Conservation (phyloP, 1,140 invertebrate species). For the Drosophila ambigua region DNA sequence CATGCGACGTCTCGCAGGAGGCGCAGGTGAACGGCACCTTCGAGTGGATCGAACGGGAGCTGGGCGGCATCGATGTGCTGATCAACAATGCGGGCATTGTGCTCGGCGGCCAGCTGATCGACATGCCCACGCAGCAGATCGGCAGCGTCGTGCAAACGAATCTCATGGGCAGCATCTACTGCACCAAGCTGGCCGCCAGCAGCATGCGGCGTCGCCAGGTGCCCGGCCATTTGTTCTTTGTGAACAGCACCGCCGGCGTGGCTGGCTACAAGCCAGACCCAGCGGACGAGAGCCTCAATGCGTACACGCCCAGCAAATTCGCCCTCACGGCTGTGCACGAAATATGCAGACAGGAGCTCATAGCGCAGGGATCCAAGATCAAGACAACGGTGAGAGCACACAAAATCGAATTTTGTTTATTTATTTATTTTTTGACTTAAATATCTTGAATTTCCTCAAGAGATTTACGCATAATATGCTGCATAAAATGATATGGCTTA, state of each 20-base stretch:
- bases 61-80: constrained; percentile 88
- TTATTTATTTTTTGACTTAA: too few species aligned
- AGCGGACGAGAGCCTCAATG: constrained; percentile 80
- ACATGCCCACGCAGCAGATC: constrained; percentile 82
- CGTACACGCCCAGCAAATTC: constrained; percentile 89
- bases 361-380: constrained; percentile 85
- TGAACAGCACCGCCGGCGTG: constrained; percentile 87
- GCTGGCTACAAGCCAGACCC: constrained; percentile 78
- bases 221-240: constrained; percentile 89
- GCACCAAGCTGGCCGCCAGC: constrained; percentile 87
- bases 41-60: constrained; percentile 86
- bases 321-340: constrained; percentile 88
- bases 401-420: too few species aligned
- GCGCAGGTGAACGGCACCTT: constrained; percentile 88
- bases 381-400: constrained; percentile 87
- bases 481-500: too few species aligned
- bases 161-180: constrained; percentile 87
- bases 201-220: constrained; percentile 88
- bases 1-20: constrained; percentile 88
- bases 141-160: constrained; percentile 88
- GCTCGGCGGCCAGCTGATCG: constrained; percentile 77
- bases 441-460: too few species aligned
- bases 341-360: constrained; percentile 87
- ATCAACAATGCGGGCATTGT: constrained; percentile 90
- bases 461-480: neutral